A percentile compares a stretch with the other conserved stretches of the same genome.
These are phyloP conservation scores for Cephus rjabovi DNA, from an alignment of 2,888 invertebrate genomes.

Conservation along the genomic window DNA sequence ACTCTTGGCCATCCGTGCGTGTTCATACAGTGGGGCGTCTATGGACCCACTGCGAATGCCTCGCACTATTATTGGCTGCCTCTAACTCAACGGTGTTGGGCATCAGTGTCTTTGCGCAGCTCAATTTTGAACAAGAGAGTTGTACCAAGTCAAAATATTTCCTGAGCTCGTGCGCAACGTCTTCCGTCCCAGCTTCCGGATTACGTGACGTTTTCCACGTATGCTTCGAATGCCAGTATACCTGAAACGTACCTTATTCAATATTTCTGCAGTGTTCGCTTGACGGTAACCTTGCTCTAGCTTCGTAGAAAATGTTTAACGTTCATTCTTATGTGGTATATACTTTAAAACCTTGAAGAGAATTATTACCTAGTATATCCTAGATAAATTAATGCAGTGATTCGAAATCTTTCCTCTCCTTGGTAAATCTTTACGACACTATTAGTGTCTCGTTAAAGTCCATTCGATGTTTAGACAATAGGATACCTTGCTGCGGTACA, in stretches of 20 bases:
- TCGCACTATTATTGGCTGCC: slow-evolving; percentile 29
- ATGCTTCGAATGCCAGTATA: background rate
- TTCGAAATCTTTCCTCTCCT: background rate
- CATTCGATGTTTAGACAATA: background rate
- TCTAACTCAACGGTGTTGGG: slow-evolving; percentile 9
- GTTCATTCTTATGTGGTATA: background rate
- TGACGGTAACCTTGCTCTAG: background rate
- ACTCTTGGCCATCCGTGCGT: slow-evolving; percentile 2
- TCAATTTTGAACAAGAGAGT: background rate
- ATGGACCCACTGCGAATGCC: slow-evolving; percentile 20
- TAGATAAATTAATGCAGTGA: background rate
- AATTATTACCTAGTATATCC: background rate
- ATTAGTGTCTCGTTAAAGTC: background rate
- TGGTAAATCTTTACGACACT: background rate
- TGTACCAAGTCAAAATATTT: background rate
- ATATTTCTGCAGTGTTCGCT: background rate
- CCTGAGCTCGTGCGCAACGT: background rate
- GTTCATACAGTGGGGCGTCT: background rate
- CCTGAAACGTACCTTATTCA: background rate
- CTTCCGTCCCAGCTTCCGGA: background rate
- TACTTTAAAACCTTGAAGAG: background rate
- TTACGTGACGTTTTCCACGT: background rate
- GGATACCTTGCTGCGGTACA: background rate
- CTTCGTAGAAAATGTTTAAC: background rate
- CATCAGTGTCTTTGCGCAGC: slow-evolving; percentile 8